Evolutionary conservation across 2,797 vertebrate genomes (phyloP).

Genomic region (Glossophaga mutica): DNA sequence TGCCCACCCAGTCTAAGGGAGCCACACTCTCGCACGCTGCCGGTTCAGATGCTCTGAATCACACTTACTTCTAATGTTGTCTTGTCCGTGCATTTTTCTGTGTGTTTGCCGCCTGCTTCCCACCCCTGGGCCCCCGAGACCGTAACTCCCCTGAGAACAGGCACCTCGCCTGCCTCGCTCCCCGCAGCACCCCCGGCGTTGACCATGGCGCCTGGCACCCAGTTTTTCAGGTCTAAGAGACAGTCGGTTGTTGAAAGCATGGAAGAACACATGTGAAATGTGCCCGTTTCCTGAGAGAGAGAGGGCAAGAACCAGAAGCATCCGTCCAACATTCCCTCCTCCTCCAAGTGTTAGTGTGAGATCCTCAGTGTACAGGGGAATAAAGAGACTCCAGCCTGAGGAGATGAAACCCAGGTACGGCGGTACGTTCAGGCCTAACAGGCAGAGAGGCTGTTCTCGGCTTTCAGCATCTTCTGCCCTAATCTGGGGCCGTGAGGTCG

Average conservation of each 20-base stretch:
- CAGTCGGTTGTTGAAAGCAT: not conserved
- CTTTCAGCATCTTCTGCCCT: not conserved
- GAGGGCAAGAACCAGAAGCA: not conserved
- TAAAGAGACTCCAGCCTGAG: not conserved
- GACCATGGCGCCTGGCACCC: not conserved
- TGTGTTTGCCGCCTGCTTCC: not conserved
- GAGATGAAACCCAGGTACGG: not conserved
- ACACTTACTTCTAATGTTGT: not conserved
- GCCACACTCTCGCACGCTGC: not conserved
- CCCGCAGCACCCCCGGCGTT: not conserved
- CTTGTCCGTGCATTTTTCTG: not conserved
- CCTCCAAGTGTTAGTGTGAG: not conserved
- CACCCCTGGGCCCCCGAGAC: rapidly evolving
- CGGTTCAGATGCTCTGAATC: not conserved
- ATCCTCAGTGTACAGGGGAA: not conserved
- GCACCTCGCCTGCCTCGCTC: not conserved
- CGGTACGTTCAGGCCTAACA: not conserved
- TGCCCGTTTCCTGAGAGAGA: not conserved
- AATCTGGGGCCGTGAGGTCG: not conserved
- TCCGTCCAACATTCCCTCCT: not conserved
- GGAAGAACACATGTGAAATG: not conserved
- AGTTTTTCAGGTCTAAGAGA: not conserved
- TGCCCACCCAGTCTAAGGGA: not conserved
- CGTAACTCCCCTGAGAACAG: not conserved
- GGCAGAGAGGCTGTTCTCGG: not conserved